A percentile compares a stretch with the other conserved stretches of the same genome.
These are phyloP conservation scores for Zapornia atra DNA, from an alignment of 2,113 vertebrate species.

Conservation along the genomic window DNA sequence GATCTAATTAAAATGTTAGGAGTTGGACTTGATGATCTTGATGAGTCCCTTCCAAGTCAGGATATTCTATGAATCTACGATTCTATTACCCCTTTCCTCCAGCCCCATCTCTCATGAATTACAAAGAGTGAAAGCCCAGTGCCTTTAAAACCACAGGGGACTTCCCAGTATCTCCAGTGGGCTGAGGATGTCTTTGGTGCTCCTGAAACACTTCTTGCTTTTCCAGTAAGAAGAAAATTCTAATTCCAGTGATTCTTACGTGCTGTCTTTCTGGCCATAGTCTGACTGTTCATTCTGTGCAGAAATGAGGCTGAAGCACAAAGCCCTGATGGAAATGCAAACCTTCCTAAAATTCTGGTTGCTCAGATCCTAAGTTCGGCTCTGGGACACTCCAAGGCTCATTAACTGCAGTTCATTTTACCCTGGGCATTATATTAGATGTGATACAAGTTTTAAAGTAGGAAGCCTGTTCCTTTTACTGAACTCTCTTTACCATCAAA, in stretches of 20 bases:
- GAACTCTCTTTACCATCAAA: background rate
- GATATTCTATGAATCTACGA: no score
- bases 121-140: background rate
- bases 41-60: no score
- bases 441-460: background rate
- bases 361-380: background rate
- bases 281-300: background rate
- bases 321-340: background rate
- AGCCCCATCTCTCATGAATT: background rate
- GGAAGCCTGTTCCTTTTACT: background rate
- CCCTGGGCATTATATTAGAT: background rate
- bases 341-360: background rate
- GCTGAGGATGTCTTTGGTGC: background rate
- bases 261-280: background rate
- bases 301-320: background rate
- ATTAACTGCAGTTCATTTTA: constrained; percentile 5
- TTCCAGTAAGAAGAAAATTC: background rate
- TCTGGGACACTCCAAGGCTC: background rate
- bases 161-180: background rate
- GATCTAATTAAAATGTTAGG: constrained; percentile 7
- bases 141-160: background rate
- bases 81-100: background rate
- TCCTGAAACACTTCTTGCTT: background rate
- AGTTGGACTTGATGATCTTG: no score
- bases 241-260: background rate